Percentiles rank a stretch among this genome's conserved stretches.
Evolutionary conservation across 1,140 invertebrate genomes (phyloP).

Genomic region (Drosophila teissieri): DNA sequence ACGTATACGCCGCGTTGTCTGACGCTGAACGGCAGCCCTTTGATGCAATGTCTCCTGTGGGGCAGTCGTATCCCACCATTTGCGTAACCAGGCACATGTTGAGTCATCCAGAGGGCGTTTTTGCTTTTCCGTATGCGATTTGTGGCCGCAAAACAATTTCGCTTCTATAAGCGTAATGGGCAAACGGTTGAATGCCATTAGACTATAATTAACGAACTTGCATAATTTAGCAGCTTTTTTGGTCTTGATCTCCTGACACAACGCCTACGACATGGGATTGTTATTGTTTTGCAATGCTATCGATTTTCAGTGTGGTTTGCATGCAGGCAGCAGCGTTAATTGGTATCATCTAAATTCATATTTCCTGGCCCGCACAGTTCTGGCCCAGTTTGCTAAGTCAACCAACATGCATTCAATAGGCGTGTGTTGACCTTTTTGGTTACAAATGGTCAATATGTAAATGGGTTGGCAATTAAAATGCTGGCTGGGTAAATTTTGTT

Average conservation of each 20-base stretch:
- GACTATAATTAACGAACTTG: constrained; percentile 71
- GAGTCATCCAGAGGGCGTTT: constrained; percentile 55
- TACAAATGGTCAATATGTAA: constrained; percentile 43
- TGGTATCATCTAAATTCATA: constrained; percentile 64
- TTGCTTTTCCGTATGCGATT: constrained; percentile 12
- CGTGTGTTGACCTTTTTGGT: constrained; percentile 37
- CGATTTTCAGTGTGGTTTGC: constrained; percentile 56
- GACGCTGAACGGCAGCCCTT: constrained; percentile 51
- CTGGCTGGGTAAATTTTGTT: constrained; percentile 33
- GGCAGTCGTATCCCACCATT: constrained; percentile 59
- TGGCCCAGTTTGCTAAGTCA: constrained; percentile 37
- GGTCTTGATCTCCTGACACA: constrained; percentile 6
- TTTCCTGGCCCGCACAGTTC: constrained; percentile 61
- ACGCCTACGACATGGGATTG: constrained; percentile 26
- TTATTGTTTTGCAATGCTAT: constrained; percentile 58
- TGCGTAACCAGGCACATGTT: constrained; percentile 76
- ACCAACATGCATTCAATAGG: constrained; percentile 2
- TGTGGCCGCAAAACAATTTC: constrained; percentile 56
- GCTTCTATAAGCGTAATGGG: constrained; percentile 44
- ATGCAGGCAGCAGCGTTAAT: constrained; percentile 43
- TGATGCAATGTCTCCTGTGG: constrained; percentile 74
- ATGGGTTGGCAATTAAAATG: constrained; percentile 42
- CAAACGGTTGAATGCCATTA: constrained; percentile 47
- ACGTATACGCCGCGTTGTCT: constrained; percentile 69
- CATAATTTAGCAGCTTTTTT: constrained; percentile 56